Conservation (phyloP, 1,140 invertebrate genomes). For the Drosophila persimilis region DNA sequence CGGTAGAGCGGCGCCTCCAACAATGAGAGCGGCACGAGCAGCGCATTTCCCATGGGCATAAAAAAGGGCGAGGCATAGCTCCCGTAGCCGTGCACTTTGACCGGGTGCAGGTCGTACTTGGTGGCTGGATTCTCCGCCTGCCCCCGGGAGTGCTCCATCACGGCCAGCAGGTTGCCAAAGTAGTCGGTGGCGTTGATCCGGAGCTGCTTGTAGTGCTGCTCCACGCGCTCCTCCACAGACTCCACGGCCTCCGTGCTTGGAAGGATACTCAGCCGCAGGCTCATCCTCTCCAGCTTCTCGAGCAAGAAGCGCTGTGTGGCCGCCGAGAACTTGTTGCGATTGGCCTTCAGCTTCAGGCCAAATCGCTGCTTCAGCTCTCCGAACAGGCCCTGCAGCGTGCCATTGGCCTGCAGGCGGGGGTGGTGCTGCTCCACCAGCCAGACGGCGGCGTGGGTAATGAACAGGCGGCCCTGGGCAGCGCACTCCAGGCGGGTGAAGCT, state of each 20-base stretch:
- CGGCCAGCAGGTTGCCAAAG: slow-evolving; percentile 38
- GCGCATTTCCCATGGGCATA: slow-evolving; percentile 15
- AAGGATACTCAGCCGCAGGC: slow-evolving; percentile 41
- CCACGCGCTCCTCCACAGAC: slow-evolving; percentile 11
- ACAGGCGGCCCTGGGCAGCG: slow-evolving; percentile 33
- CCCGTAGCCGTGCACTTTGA: slow-evolving; percentile 21
- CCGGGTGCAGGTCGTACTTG: slow-evolving; percentile 1
- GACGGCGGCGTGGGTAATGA: slow-evolving; percentile 47
- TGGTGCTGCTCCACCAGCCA: slow-evolving; percentile 46
- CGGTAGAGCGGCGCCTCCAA: slow-evolving; percentile 33
- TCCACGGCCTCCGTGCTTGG: slow-evolving; percentile 1
- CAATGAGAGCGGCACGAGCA: slow-evolving; percentile 51
- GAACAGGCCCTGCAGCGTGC: slow-evolving; percentile 35
- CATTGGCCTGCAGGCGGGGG: background rate
- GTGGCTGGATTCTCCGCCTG: background rate
- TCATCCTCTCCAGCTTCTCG: slow-evolving; percentile 41
- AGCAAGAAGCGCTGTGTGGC: slow-evolving; percentile 14
- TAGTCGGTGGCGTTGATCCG: slow-evolving; percentile 30
- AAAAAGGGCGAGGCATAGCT: slow-evolving; percentile 51
- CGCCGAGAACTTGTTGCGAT: slow-evolving; percentile 31
- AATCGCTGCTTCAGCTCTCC: slow-evolving; percentile 38
- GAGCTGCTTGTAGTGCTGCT: slow-evolving; percentile 21
- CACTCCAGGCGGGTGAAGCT: slow-evolving; percentile 23
- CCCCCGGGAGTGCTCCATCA: background rate
- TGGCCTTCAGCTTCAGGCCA: slow-evolving; percentile 14